Base-by-base conservation (phyloP, 1,140 invertebrate genomes). In the Aphelenchoides fujianensis region DNA sequence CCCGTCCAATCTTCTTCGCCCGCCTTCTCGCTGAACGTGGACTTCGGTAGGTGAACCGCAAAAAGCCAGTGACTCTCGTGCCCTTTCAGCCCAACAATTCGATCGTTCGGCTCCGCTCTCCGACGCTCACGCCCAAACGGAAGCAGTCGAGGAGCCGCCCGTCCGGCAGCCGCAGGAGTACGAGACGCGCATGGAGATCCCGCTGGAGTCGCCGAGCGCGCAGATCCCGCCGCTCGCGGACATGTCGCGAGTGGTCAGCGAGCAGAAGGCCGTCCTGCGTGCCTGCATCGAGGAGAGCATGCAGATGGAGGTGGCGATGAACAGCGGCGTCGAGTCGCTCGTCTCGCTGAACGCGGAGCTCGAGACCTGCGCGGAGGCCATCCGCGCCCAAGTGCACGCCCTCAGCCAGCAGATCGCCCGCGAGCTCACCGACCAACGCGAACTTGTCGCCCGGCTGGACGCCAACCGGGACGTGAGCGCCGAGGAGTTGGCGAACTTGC, bases 21-120 rank as follows among this genome's bases (percentile, higher is more conserved):
- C 28, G 23, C 7, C 19, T 59, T 48, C 23, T 48, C 41, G 41
- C 23, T 59, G 55, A 59, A 19, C 34, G 55, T 59, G 12, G 55
- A 59, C 34, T 59, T 59, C 34, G 5, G 55, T 59, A 7, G 7
- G 55, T 59, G 12, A 30, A 7, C 23, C 23, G 28, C 19, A 7
- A 59, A 27, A 59, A 19, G 55, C 5, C 7, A 7, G 34, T 30
- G 19, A 5, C 5, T 7, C 28, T 30, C 7, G 55, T 7, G 23
- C 23, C 28, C 5, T 59, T 59, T 59, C 23, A 59, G 55, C 55
- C 34, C 55, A 59, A 23, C 55, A 59, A 23, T 59, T 59, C 23
- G 19, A 59, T 59, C 5, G 34, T 32, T 30, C 23, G 5, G 5
- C 23, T 5, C 5, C 55, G 19, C 7, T 32, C 34, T 30, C 28